These are phyloP conservation scores for Lepilemur septentrionalis DNA, from an alignment of 2,797 vertebrate species.

Conservation along the genomic window DNA sequence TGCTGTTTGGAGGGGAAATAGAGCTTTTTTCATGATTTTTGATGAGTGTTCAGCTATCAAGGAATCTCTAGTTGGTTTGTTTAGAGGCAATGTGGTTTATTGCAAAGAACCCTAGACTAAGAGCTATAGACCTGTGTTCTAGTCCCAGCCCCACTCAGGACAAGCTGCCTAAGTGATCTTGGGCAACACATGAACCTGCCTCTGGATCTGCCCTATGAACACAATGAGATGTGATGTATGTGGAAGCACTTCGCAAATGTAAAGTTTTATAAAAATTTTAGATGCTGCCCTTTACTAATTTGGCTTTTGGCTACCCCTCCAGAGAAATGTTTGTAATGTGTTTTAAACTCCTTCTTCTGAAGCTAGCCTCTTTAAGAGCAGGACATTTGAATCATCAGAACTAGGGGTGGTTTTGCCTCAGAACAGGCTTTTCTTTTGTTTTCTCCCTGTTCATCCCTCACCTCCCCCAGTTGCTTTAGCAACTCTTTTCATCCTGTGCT, in stretches of 20 bases:
- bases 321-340: background rate
- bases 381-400: background rate
- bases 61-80: constrained; percentile 18
- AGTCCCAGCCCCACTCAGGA: background rate
- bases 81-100: background rate
- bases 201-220: background rate
- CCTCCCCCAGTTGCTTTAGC: background rate
- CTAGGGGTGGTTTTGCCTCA: background rate
- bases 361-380: background rate
- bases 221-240: background rate
- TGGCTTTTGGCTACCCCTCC: background rate
- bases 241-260: background rate
- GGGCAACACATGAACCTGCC: background rate
- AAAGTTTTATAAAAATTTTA: background rate
- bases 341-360: background rate
- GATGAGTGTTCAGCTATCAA: constrained; percentile 14
- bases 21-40: background rate
- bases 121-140: background rate
- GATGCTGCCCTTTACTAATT: background rate
- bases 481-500: background rate
- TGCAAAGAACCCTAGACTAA: background rate
- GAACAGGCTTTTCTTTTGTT: background rate
- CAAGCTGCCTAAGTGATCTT: background rate
- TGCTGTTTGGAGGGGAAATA: constrained; percentile 21
- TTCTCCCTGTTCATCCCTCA: background rate